Percentiles rank a stretch among this genome's conserved stretches.
These are phyloP conservation scores for Ivindomyrus marchei DNA, from an alignment of 2,113 vertebrate genomes.

Conservation along the genomic window DNA sequence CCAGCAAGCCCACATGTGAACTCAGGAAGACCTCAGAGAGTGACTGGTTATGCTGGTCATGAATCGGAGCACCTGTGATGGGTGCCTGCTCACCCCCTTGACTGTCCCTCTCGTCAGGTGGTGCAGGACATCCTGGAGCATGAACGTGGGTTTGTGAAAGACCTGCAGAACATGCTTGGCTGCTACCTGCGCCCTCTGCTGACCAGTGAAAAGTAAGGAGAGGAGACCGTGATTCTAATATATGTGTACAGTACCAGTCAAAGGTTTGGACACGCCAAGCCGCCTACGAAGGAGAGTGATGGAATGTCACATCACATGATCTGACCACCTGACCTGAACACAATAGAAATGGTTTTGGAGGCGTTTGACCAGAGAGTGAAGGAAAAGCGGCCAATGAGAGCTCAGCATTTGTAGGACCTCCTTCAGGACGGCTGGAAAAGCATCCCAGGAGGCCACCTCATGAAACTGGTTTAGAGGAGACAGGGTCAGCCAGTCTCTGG, in stretches of 20 bases:
- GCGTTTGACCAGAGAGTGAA: neutral
- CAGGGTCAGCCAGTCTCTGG: neutral
- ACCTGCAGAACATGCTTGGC: constrained; percentile 80
- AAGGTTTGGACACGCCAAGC: neutral
- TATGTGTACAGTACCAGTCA: neutral
- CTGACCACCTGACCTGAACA: neutral
- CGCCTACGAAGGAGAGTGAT: neutral
- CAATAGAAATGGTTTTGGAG: neutral
- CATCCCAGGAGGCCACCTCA: neutral
- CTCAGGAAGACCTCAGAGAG: neutral
- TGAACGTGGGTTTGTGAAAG: constrained; percentile 91
- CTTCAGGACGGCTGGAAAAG: neutral
- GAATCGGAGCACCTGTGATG: neutral
- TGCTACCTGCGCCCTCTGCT: constrained; percentile 87
- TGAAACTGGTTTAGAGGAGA: neutral
- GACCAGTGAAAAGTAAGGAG: constrained; percentile 83
- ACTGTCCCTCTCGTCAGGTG: constrained; percentile 63
- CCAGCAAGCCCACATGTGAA: neutral
- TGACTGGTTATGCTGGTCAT: neutral
- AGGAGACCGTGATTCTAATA: neutral
- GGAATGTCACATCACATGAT: neutral
- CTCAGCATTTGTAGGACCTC: neutral
- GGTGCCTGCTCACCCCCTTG: neutral
- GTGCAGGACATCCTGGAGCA: constrained; percentile 95
- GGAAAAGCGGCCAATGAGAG: neutral